Evolutionary conservation across 2,888 invertebrate species (phyloP).

Genomic region (Heteromyza rotundicornis): DNA sequence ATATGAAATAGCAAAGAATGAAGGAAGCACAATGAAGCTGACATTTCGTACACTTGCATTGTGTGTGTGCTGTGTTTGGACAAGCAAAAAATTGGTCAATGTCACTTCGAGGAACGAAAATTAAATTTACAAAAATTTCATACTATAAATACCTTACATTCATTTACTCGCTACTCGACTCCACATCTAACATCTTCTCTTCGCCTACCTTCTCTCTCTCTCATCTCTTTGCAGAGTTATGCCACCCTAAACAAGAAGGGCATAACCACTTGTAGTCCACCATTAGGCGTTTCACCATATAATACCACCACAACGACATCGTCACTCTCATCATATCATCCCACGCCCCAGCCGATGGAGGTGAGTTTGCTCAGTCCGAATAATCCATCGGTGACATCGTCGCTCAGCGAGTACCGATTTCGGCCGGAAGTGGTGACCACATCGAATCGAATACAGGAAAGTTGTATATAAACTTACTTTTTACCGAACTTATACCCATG

Average conservation of each 20-base stretch:
- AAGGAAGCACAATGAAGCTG: background rate
- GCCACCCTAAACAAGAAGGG: conserved; percentile 79
- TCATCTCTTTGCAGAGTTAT: conserved; percentile 71
- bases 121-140: background rate
- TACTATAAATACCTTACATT: background rate
- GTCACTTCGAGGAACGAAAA: conserved; percentile 12
- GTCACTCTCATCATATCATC: conserved; percentile 52
- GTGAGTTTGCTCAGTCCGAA: conserved; percentile 63
- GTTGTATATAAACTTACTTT: conserved; percentile 77
- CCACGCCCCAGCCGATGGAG: conserved; percentile 63
- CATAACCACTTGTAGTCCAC: conserved; percentile 63
- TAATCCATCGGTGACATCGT: conserved; percentile 71
- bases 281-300: conserved; percentile 49
- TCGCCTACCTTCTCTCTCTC: conserved; percentile 13
- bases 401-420: conserved; percentile 78
- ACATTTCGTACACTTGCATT: too few relatives aligned
- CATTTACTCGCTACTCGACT: too few relatives aligned
- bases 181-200: conserved; percentile 16
- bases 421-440: conserved; percentile 87
- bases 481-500: background rate
- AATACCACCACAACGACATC: conserved; percentile 44
- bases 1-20: background rate
- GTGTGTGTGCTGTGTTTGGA: background rate
- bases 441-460: conserved; percentile 87
- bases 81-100: conserved; percentile 20